Evolutionary conservation across 2,888 invertebrate genomes (phyloP).

Genomic region (Folsomia manolachei): DNA sequence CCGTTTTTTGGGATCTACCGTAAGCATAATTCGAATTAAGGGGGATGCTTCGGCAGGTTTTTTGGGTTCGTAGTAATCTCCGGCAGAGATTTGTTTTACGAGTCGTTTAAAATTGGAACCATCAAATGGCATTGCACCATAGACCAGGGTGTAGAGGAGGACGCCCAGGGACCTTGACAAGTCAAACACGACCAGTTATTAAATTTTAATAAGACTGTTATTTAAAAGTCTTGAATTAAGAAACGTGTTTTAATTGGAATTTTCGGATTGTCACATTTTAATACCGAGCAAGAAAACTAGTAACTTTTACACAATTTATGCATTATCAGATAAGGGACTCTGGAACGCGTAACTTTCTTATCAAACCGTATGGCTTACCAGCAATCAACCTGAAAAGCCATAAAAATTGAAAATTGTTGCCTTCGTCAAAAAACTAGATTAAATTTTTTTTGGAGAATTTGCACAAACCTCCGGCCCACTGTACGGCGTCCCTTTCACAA

Average conservation of each 20-base stretch:
- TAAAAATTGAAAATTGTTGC: no score
- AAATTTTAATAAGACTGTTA: background rate
- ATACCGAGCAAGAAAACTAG: background rate
- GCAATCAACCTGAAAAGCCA: no score
- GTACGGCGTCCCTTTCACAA: slow-evolving; percentile 93
- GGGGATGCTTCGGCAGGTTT: slow-evolving; percentile 90
- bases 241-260: background rate
- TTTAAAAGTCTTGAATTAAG: slow-evolving; percentile 9
- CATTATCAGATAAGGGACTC: no score
- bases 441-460: no score
- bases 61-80: slow-evolving; percentile 95
- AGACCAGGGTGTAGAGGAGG: slow-evolving; percentile 93
- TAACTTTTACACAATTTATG: background rate
- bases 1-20: slow-evolving; percentile 82
- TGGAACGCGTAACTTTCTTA: no score
- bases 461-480: slow-evolving; percentile 97
- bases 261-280: background rate
- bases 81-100: slow-evolving; percentile 93
- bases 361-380: no score
- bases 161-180: slow-evolving; percentile 85
- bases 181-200: background rate
- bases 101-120: slow-evolving; percentile 96
- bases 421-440: no score
- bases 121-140: slow-evolving; percentile 94
- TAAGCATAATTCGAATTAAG: slow-evolving; percentile 89